Evolutionary conservation across 2,797 vertebrate species (phyloP).

Genomic region (Dallia pectoralis): DNA sequence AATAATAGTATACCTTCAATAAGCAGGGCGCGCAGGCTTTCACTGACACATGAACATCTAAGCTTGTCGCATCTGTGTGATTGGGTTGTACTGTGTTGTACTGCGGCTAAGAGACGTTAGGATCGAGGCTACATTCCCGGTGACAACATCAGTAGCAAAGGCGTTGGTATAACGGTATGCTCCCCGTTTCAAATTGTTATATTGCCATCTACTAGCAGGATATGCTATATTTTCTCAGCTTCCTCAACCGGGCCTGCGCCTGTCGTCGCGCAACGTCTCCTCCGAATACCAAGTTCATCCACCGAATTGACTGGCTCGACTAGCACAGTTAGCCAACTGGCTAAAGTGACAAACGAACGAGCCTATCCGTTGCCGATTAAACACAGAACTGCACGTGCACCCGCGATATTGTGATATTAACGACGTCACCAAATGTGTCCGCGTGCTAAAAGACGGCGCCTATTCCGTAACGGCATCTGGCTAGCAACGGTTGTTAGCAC

Average conservation of each 20-base stretch:
- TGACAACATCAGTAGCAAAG: neutral
- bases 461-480: slow-evolving; percentile 35
- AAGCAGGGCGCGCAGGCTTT: neutral
- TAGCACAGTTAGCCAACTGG: neutral
- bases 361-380: neutral
- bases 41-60: neutral
- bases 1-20: neutral
- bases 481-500: slow-evolving; percentile 1
- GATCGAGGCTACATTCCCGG: neutral
- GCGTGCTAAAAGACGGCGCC: slow-evolving; percentile 22
- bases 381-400: neutral
- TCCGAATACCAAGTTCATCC: slow-evolving; percentile 62
- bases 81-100: too few relatives aligned
- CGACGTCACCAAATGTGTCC: slow-evolving; percentile 4
- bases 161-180: neutral
- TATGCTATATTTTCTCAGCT: slow-evolving; percentile 1
- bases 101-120: too few relatives aligned
- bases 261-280: slow-evolving; percentile 27
- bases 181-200: neutral
- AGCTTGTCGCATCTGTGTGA: neutral
- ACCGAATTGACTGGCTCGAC: slow-evolving; percentile 27
- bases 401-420: neutral
- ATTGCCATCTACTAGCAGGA: neutral
- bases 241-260: slow-evolving; percentile 26
- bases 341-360: neutral